A percentile compares a stretch with the other conserved stretches of the same genome.
These are phyloP conservation scores for Dallia pectoralis DNA, from an alignment of 2,797 vertebrate genomes.

Conservation along the genomic window DNA sequence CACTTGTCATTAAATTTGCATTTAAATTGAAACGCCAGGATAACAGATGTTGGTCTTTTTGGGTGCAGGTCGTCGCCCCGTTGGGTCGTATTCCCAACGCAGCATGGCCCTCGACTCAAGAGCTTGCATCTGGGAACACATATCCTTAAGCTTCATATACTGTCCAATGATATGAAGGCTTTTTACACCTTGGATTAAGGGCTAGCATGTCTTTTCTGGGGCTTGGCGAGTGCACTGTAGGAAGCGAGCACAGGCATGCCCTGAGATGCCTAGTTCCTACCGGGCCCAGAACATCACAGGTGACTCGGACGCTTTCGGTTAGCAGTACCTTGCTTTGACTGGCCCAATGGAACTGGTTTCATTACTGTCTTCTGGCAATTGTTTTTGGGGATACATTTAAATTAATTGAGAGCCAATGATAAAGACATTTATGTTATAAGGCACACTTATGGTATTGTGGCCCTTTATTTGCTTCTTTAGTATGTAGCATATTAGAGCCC, in stretches of 20 bases:
- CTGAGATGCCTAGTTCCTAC: slow-evolving; percentile 5
- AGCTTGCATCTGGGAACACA: slow-evolving; percentile 47
- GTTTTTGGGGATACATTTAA: not conserved
- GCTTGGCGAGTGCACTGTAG: slow-evolving; percentile 22
- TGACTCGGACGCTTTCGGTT: not conserved
- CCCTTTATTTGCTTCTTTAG: too few species aligned
- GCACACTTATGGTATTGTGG: too few species aligned
- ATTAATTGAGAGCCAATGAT: not conserved
- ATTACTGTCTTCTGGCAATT: not conserved
- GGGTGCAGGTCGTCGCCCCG: slow-evolving; percentile 28
- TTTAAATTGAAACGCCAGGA: slow-evolving; percentile 65
- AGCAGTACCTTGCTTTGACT: not conserved
- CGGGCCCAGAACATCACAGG: not conserved
- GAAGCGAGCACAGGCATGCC: slow-evolving; percentile 6
- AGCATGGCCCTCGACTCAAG: slow-evolving; percentile 21
- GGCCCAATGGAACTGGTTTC: not conserved
- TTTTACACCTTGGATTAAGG: slow-evolving; percentile 51
- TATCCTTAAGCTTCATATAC: not conserved
- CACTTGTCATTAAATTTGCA: slow-evolving; percentile 58
- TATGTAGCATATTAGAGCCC: too few species aligned
- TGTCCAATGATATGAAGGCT: slow-evolving; percentile 52
- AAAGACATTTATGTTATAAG: too few species aligned
- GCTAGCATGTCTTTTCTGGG: slow-evolving; percentile 17
- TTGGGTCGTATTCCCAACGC: slow-evolving; percentile 49
- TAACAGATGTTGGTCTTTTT: slow-evolving; percentile 36